Evolutionary conservation across 2,113 vertebrate species (phyloP).

Genomic region (Sapayoa aenigma): DNA sequence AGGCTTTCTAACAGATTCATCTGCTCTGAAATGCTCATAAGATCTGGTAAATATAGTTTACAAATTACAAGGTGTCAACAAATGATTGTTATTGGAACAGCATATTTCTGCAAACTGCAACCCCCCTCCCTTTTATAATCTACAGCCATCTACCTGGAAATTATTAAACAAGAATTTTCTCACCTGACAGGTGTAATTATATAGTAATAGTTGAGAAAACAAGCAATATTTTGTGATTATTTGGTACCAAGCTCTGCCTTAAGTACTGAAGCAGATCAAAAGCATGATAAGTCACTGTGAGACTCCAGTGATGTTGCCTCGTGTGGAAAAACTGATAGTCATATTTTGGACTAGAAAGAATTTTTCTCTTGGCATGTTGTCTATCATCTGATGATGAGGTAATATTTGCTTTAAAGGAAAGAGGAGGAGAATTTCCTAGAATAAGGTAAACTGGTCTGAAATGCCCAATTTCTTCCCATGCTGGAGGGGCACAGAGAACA

Average conservation of each 20-base stretch:
- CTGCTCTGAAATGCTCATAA: not conserved
- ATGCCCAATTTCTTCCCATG: not conserved
- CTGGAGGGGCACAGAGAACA: not conserved
- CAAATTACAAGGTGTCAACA: not conserved
- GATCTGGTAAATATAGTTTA: not conserved
- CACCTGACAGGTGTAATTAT: not conserved
- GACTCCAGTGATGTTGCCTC: not conserved
- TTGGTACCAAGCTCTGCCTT: not conserved
- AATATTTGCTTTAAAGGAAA: not conserved
- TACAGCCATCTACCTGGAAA: not conserved
- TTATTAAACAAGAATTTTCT: not conserved
- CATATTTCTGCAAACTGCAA: not conserved
- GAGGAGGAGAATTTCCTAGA: not conserved
- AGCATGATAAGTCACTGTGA: slow-evolving; percentile 9
- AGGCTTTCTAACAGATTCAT: not conserved
- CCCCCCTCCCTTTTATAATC: not conserved
- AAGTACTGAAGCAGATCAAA: not conserved
- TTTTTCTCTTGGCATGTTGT: not conserved
- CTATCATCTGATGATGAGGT: slow-evolving; percentile 30
- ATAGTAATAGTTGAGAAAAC: not conserved
- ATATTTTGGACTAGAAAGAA: not conserved
- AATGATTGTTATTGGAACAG: not conserved
- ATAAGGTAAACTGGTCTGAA: not conserved
- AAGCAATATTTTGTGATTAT: not conserved
- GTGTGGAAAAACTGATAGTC: not conserved